Evolutionary conservation across 1,140 invertebrate genomes (phyloP), one percentile per base, ranked within the genome.

Genomic region (Pararge aegeria): DNA sequence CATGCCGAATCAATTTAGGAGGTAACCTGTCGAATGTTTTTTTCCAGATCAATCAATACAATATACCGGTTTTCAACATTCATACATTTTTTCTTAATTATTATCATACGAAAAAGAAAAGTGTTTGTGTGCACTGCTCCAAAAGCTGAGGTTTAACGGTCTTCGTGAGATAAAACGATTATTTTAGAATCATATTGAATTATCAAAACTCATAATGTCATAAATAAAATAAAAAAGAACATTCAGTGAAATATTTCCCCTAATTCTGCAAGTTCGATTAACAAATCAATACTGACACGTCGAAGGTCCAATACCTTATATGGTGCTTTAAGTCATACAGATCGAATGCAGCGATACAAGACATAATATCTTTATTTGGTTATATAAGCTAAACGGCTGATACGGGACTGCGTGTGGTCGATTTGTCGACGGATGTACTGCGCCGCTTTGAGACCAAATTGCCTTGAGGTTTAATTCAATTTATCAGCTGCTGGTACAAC

Each of bases 361-460:
- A 37, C 37, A 13, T 24, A 37, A 30, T 30, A 10, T 18, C 60
- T 62, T 62, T 62, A 62, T 61, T 61, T 61, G 59, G 59, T 61
- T 61, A 61, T 55, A 50, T 55, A 50, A 55, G 48, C 21, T 61
- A 40, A 55, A 46, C 20, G 42, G 18, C 10, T 20, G 42, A 21
- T 46, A 46, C 42, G 20, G 18, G 49, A 19, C 55, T 42, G 55
- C 21, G 42, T 56, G 60, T 51, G 60, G 53, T 56, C 60, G 27
- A 53, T 51, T 62, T 62, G 60, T 56, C 59, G 42, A 30, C 60
- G 60, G 60, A 62, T 62, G 60, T 51, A 38, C 48, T 16, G 51
- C 38, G 37, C 50, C 51, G 53, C 51, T 40, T 54, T 19, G 58
- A 58, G 46, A 62, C 53, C 30, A 16, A 51, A 44, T 44, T 38